A percentile compares a stretch with the other conserved stretches of the same genome.
Evolutionary conservation across 1,140 invertebrate genomes (phyloP).

Genomic region (Bombus picipes): DNA sequence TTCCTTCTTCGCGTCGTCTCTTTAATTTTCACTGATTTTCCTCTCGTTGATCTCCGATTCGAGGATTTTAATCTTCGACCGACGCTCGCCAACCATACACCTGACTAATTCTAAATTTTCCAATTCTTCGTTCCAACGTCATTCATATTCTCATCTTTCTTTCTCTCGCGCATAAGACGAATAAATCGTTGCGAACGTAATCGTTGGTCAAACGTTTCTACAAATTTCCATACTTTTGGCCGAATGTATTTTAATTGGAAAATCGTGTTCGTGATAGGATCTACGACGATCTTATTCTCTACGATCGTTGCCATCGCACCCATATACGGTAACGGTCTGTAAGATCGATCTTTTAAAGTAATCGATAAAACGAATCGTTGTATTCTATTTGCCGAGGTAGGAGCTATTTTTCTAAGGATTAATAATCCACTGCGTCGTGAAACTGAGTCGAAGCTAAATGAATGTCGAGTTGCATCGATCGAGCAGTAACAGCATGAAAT

Average conservation of each 20-base stretch:
- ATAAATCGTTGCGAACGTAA: neutral
- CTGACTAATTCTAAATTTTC: too few relatives aligned
- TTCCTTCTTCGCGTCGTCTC: neutral
- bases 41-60: neutral
- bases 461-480: neutral
- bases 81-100: too few relatives aligned
- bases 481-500: neutral
- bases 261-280: neutral
- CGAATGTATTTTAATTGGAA: neutral
- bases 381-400: too few relatives aligned
- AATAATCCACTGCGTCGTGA: neutral
- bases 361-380: too few relatives aligned
- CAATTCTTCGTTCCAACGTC: neutral
- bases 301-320: too few relatives aligned
- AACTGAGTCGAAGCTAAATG: neutral
- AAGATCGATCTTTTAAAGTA: too few relatives aligned
- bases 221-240: neutral
- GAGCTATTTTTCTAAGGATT: too few relatives aligned
- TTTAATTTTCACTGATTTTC: neutral
- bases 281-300: too few relatives aligned
- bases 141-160: neutral
- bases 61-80: too few relatives aligned
- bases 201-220: accelerated
- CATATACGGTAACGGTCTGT: too few relatives aligned
- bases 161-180: neutral